Conservation (phyloP, 1,140 invertebrate genomes). For the Hycleus cichorii region DNA sequence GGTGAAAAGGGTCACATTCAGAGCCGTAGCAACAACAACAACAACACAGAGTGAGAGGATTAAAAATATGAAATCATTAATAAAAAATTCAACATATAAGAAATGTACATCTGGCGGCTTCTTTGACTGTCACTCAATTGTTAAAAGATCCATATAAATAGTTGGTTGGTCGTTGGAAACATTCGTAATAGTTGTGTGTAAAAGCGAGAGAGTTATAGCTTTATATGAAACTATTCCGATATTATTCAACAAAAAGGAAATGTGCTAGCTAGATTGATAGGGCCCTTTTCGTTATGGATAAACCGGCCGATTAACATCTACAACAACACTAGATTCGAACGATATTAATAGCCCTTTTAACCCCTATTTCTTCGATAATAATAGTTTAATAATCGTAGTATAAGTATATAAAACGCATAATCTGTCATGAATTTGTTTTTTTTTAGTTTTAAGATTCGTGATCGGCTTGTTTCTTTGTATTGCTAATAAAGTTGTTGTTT, state of each 20-base stretch:
- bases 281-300: no score
- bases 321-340: no score
- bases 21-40: background rate
- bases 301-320: no score
- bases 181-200: background rate
- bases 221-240: no score
- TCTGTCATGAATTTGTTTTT: no score
- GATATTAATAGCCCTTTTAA: no score
- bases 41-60: conserved; percentile 13
- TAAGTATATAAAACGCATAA: no score
- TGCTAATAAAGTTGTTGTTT: conserved; percentile 27
- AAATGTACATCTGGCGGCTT: conserved; percentile 31
- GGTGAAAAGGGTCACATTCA: conserved; percentile 23
- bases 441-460: background rate
- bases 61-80: conserved; percentile 28
- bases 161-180: conserved; percentile 16
- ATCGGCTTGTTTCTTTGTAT: conserved; percentile 6
- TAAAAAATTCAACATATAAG: conserved; percentile 29
- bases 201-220: no score
- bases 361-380: no score
- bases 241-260: no score
- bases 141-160: conserved; percentile 37
- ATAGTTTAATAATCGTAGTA: no score
- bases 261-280: no score
- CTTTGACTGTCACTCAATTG: conserved; percentile 36